Evolutionary conservation across 2,888 invertebrate genomes (phyloP), one percentile per base, ranked within the genome.

Genomic region (Aromia moschata): DNA sequence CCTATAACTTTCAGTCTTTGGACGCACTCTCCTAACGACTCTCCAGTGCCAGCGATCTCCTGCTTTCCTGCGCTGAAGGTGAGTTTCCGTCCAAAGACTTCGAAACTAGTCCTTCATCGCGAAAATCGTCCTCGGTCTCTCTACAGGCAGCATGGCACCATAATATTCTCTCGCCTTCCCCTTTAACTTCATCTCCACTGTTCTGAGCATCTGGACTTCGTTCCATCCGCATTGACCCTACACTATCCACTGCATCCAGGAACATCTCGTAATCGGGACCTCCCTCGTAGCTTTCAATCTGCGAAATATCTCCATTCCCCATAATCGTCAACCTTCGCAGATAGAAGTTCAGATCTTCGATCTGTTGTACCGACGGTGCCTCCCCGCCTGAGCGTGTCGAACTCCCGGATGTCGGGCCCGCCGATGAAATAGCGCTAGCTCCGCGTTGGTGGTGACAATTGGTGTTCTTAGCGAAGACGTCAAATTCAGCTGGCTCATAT

Each of bases 231-330:
- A 7, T 11, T 16, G 41, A 12, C 3, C 49, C 49, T 5, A 56
- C 20, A 17, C 20, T 56, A 11, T 30, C 14, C 17, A 56, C 20
- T n/a, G 56, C 56, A 10, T 49, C 15, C 3, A 56, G n/a, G 17
- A 56, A 56, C 56, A 56, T 56, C 7, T 56, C 56, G 14, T 33
- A 56, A 20, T 56, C 56, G 5, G 56, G 31, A 2, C 56, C 56
- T 56, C 56, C 56, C 1, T 31, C 45, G 33, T 31, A 56, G n/a
- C 36, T 49, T n/a, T 56, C 56, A 5, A 56, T 38, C 17, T 38
- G 37, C 1, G 45, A 7, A 2, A 37, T 14, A 17, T 37, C 37
- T 1, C 12, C 37, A 9, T 7, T 36, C 2, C 7, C 20, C 3
- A 25, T 20, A 4, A 45, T 2, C n/a, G 12, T 12, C 12, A 44